Base-by-base conservation (phyloP, 2,797 vertebrate genomes). In the Enoplosus armatus region DNA sequence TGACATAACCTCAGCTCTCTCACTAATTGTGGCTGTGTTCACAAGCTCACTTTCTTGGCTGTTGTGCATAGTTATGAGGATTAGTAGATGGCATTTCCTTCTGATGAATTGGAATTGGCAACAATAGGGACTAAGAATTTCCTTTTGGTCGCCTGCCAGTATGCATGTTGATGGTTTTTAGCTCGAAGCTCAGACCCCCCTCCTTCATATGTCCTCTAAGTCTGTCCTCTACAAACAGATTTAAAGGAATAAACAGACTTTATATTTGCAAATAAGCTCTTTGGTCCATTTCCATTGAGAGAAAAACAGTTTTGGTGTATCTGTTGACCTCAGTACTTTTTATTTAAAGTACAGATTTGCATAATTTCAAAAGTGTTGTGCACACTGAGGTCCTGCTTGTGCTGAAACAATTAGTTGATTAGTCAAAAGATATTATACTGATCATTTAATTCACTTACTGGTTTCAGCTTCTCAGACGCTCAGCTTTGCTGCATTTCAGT, bases 21-120 rank as follows among this genome's bases (percentile, higher is more conserved):
- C 31, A 0, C 79, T 75, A 68, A 87, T 77, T 63, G 71, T 54
- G 63, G 22, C 43, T 5, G 78, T 8, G 79, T 72, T 82, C 56
- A 72, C 69, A 45, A 45, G 66, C 76, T 61, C 1, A 37, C 77
- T 58, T n/a, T 70, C 68, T 72, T 45, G 50, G 84, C 82, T n/a
- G 41, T 85, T 78, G 66, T 77, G 68, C 75, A 31, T 31, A 86
- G 66, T 79, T 81, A 58, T 85, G 77, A 72, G 87, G 83, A 88
- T 92, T 90, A 89, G 77, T 73, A 69, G 79, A 82, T 41, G 55
- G 82, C 85, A 82, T 93, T 91, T 91, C 90, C 89, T 77, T 7
- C 74, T 73, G 75, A 82, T 86, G 76, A 83, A 89, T 86, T 79
- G 63, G 85, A 84, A 83, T 85, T 78, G 82, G 82, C 85, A 81